Evolutionary conservation across 2,888 invertebrate genomes (phyloP).

Genomic region (Zaprionus bogoriensis): DNA sequence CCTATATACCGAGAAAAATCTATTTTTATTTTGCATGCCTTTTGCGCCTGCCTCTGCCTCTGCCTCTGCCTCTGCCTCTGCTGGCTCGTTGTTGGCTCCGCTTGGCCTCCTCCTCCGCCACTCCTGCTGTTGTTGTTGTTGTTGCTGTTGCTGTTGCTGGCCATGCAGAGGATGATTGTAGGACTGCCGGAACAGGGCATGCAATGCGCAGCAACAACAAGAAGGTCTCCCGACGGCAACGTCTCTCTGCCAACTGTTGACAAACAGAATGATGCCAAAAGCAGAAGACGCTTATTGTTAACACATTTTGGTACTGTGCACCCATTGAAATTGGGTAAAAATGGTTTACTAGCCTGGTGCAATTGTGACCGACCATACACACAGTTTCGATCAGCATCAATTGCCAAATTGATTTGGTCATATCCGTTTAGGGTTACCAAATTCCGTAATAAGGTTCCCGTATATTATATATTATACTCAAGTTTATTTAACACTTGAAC

Average conservation of each 20-base stretch:
- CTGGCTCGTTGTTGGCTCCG: no score
- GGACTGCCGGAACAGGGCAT: constrained; percentile 30
- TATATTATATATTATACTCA: no score
- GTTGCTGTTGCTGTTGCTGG: constrained; percentile 24
- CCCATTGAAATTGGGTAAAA: neutral
- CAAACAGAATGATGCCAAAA: constrained; percentile 41
- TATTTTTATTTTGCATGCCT: constrained; percentile 74
- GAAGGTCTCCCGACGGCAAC: constrained; percentile 11
- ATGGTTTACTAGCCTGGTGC: no score
- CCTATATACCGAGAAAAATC: constrained; percentile 81
- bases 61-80: constrained; percentile 14
- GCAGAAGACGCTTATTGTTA: neutral
- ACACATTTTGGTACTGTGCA: no score
- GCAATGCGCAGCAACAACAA: constrained; percentile 25
- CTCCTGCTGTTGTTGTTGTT: constrained; percentile 2
- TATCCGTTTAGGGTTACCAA: no score
- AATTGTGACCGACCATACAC: no score
- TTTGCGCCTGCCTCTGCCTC: constrained; percentile 19
- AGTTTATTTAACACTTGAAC: no score
- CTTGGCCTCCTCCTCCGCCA: constrained; percentile 4
- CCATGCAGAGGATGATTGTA: constrained; percentile 24
- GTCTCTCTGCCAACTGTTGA: constrained; percentile 45
- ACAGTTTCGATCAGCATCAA: no score
- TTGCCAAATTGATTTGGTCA: no score
- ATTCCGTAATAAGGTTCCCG: no score